phyloP scores from a whole-genome alignment of 2,797 vertebrate species.

The Alauda arvensis region DNA sequence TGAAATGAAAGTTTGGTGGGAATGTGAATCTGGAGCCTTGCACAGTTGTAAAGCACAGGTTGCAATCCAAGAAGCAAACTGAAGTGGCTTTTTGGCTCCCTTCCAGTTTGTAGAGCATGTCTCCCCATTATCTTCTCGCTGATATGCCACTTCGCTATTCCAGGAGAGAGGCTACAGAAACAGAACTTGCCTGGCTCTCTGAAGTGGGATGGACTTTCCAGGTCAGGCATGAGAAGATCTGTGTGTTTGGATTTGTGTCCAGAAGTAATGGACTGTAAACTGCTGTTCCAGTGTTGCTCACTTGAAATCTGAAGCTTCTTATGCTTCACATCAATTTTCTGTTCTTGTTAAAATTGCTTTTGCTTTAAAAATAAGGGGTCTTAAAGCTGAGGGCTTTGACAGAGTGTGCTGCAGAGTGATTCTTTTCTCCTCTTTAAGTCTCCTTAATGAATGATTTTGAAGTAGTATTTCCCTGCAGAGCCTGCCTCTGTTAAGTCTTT shows the following conservation, averaged over 20 bases:
- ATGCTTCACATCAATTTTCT: not conserved
- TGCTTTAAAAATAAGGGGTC: constrained; percentile 12
- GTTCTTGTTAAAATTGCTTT: constrained; percentile 31
- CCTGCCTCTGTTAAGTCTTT: constrained; percentile 14
- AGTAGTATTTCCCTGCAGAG: constrained; percentile 36
- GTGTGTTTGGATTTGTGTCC: not conserved
- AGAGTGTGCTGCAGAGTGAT: not conserved
- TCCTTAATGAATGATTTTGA: constrained; percentile 44
- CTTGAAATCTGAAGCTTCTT: not conserved
- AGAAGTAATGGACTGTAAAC: too few species aligned
- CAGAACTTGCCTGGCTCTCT: not conserved
- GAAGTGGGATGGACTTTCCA: constrained; percentile 17
- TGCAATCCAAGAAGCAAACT: not conserved
- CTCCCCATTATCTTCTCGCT: not conserved
- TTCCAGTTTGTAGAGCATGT: not conserved
- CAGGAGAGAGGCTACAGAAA: not conserved
- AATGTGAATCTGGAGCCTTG: not conserved
- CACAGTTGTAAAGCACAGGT: not conserved
- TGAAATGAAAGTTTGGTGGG: not conserved
- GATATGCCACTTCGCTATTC: not conserved
- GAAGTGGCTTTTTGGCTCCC: constrained; percentile 29
- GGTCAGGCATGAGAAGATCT: not conserved
- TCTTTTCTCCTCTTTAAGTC: constrained; percentile 31
- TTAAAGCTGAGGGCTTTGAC: constrained; percentile 32
- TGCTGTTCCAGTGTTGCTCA: not conserved